A percentile compares a stretch with the other conserved stretches of the same genome.
phyloP scores from a whole-genome alignment of 2,888 invertebrate species.

The Sinotaia quadrata region DNA sequence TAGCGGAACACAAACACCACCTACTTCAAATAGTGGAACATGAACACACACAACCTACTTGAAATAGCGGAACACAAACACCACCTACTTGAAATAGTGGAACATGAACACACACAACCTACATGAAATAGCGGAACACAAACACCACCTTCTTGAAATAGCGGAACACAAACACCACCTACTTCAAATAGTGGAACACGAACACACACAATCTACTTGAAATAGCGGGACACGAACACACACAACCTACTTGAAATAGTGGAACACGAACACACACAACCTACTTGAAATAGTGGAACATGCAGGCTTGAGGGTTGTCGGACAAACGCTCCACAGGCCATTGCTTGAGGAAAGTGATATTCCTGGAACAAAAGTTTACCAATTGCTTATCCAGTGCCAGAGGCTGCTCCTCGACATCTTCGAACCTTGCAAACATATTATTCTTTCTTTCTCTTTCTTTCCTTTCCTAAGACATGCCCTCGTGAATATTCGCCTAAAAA shows the following conservation, averaged over 20 bases:
- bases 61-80: too few species aligned
- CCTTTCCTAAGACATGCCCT: too few species aligned
- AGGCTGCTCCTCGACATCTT: neutral
- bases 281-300: constrained; percentile 69
- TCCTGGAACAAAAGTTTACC: constrained; percentile 52
- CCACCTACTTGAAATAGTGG: neutral
- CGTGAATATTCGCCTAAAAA: too few species aligned
- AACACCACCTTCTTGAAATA: neutral
- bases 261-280: constrained; percentile 30
- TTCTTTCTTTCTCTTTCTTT: too few species aligned
- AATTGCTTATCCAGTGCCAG: neutral
- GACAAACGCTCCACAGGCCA: constrained; percentile 64
- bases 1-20: too few species aligned
- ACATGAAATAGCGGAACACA: neutral
- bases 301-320: constrained; percentile 56
- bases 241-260: neutral
- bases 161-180: neutral
- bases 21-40: too few species aligned
- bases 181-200: neutral
- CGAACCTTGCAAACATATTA: too few species aligned
- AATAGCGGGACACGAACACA: neutral
- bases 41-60: too few species aligned
- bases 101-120: neutral
- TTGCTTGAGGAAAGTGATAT: constrained; percentile 58
- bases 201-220: neutral